Evolutionary conservation across 2,113 vertebrate genomes (phyloP).

Genomic region (Elgaria multicarinata): DNA sequence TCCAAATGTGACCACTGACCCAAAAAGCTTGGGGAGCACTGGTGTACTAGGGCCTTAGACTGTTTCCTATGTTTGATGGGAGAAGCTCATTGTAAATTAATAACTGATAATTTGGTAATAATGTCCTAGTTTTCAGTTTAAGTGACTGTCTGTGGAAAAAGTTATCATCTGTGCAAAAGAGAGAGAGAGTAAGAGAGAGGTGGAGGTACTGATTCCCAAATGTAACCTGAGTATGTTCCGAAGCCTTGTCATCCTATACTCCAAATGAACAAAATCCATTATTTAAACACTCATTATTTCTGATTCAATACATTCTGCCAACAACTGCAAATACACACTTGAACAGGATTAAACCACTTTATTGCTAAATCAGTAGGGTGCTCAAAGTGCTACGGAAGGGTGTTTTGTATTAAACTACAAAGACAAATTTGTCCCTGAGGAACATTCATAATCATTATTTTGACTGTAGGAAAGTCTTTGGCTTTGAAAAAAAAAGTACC

Average conservation of each 20-base stretch:
- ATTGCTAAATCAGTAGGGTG: conserved; percentile 23
- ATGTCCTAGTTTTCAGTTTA: neutral
- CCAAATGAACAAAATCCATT: conserved; percentile 24
- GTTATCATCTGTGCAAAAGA: neutral
- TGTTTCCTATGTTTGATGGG: neutral
- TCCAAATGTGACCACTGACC: no score
- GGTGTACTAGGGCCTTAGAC: neutral
- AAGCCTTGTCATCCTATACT: neutral
- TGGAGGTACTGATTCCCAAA: neutral
- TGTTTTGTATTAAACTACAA: conserved; percentile 47
- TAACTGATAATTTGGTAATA: neutral
- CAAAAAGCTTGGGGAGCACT: neutral
- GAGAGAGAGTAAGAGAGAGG: no score
- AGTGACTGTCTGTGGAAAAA: neutral
- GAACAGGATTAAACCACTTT: conserved; percentile 35
- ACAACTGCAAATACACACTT: conserved; percentile 3
- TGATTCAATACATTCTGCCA: conserved; percentile 18
- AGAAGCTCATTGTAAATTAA: neutral
- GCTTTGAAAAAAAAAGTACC: no score
- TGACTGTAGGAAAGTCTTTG: conserved; percentile 31
- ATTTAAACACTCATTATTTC: conserved; percentile 19
- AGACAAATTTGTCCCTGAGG: conserved; percentile 21
- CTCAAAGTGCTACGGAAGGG: conserved; percentile 34
- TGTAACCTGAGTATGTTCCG: neutral
- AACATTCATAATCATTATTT: conserved; percentile 33